phyloP scores from a whole-genome alignment of 2,797 vertebrate species.

The Aplochiton taeniatus region DNA sequence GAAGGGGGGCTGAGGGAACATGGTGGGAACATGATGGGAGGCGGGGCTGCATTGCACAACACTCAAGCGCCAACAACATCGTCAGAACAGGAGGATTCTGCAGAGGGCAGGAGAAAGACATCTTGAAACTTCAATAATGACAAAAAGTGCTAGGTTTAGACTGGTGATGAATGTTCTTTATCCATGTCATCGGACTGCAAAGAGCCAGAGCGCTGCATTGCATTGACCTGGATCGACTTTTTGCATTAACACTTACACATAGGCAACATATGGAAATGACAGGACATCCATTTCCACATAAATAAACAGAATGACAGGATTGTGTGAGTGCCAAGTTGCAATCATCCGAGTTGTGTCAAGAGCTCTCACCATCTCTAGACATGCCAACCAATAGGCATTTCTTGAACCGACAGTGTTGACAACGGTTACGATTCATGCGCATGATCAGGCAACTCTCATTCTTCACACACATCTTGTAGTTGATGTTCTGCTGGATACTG shows the following conservation, averaged over 20 bases:
- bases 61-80: slow-evolving; percentile 16
- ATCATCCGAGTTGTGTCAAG: slow-evolving; percentile 44
- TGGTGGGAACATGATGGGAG: slow-evolving; percentile 30
- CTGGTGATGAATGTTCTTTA: slow-evolving; percentile 35
- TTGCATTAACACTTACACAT: slow-evolving; percentile 26
- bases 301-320: slow-evolving; percentile 39
- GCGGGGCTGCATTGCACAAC: not conserved
- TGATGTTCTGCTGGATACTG: slow-evolving; percentile 86
- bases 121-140: slow-evolving; percentile 53
- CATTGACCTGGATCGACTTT: slow-evolving; percentile 66
- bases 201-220: not conserved
- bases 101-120: slow-evolving; percentile 64
- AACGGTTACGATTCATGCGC: slow-evolving; percentile 84
- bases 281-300: slow-evolving; percentile 29
- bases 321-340: slow-evolving; percentile 23
- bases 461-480: slow-evolving; percentile 86
- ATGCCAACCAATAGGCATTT: slow-evolving; percentile 84
- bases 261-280: too few relatives aligned
- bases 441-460: slow-evolving; percentile 83
- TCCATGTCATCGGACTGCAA: slow-evolving; percentile 5
- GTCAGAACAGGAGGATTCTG: slow-evolving; percentile 46
- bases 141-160: slow-evolving; percentile 7
- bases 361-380: slow-evolving; percentile 82
- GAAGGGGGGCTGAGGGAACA: slow-evolving; percentile 64
- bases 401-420: slow-evolving; percentile 85